phyloP scores from a whole-genome alignment of 1,140 invertebrate genomes.

The Stratiolaelaps scimitus region DNA sequence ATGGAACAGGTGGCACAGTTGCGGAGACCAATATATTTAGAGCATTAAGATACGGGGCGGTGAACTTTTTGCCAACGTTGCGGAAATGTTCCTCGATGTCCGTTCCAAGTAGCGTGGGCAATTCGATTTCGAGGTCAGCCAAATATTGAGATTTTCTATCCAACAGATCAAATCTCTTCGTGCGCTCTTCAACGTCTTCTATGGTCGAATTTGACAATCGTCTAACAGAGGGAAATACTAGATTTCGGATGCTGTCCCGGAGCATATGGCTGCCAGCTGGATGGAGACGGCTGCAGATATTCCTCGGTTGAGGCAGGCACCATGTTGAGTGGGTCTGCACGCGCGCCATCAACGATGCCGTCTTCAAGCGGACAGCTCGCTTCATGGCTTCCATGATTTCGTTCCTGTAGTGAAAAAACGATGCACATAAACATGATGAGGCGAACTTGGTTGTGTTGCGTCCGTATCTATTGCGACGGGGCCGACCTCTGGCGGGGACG shows the following conservation, averaged over 20 bases:
- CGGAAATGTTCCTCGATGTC: conserved; percentile 78
- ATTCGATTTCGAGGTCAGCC: conserved; percentile 58
- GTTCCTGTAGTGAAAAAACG: too few relatives aligned
- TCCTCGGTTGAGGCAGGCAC: background rate
- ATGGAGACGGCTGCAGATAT: conserved; percentile 34
- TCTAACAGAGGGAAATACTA: conserved; percentile 52
- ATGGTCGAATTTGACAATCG: conserved; percentile 41
- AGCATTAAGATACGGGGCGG: conserved; percentile 55
- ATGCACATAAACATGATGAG: too few relatives aligned
- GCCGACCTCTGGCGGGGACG: too few relatives aligned
- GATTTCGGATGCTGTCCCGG: conserved; percentile 56
- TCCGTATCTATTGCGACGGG: too few relatives aligned
- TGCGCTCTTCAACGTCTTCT: conserved; percentile 48
- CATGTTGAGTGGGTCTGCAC: too few relatives aligned
- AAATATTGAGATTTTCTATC: conserved; percentile 41
- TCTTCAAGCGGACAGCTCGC: too few relatives aligned
- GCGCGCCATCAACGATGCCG: too few relatives aligned
- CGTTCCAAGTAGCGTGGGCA: conserved; percentile 60
- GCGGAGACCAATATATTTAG: conserved; percentile 48
- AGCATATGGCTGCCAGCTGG: conserved; percentile 68
- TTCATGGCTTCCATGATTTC: too few relatives aligned
- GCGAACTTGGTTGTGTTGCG: too few relatives aligned
- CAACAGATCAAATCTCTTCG: conserved; percentile 55
- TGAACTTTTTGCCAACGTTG: conserved; percentile 61
- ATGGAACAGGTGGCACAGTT: conserved; percentile 49